These are phyloP conservation scores for Apodemia hepburni DNA, from an alignment of 2,888 invertebrate species.

Conservation along the genomic window DNA sequence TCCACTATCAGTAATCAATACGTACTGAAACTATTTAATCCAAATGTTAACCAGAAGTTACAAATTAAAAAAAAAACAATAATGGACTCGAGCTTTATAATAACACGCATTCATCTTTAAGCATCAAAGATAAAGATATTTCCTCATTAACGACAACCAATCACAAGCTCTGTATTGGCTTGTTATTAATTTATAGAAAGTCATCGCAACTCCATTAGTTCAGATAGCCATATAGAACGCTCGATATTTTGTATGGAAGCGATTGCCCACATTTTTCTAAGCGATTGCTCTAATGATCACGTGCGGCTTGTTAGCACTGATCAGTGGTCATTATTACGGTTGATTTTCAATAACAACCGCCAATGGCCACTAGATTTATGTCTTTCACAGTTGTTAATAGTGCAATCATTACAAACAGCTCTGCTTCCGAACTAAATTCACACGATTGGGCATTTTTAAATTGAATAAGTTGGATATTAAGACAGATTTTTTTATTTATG, in stretches of 20 bases:
- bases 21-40: too few species aligned
- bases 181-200: constrained; percentile 79
- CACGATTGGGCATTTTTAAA: not conserved
- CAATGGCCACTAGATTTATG: constrained; percentile 59
- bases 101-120: constrained; percentile 48
- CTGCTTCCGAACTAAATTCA: constrained; percentile 33
- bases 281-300: constrained; percentile 72
- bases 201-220: constrained; percentile 72
- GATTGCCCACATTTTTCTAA: constrained; percentile 54
- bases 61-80: constrained; percentile 41
- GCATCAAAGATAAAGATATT: constrained; percentile 62
- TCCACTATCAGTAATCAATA: too few species aligned
- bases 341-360: constrained; percentile 55
- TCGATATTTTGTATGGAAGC: constrained; percentile 49
- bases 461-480: not conserved
- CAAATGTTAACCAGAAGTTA: constrained; percentile 41
- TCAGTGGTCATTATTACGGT: constrained; percentile 62
- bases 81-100: constrained; percentile 47
- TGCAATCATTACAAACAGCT: constrained; percentile 48
- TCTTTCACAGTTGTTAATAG: constrained; percentile 63
- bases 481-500: not conserved
- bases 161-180: constrained; percentile 54
- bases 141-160: constrained; percentile 69
- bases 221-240: constrained; percentile 70
- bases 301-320: constrained; percentile 72